Evolutionary conservation across 2,113 vertebrate species (phyloP).

Genomic region (Sebastes fasciatus): DNA sequence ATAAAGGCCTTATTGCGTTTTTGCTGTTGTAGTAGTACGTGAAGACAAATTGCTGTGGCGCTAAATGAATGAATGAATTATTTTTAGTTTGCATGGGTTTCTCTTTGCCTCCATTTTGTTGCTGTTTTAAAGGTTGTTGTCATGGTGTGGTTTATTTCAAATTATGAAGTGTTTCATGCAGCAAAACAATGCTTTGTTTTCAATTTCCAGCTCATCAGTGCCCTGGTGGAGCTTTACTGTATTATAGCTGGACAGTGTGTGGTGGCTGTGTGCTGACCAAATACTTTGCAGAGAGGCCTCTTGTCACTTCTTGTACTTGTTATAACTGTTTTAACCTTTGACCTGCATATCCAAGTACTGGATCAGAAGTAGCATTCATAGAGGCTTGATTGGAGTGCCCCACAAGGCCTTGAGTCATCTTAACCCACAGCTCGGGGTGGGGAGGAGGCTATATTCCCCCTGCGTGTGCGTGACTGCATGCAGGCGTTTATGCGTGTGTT

Average conservation of each 20-base stretch:
- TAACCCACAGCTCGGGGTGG: slow-evolving; percentile 66
- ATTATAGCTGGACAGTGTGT: slow-evolving; percentile 50
- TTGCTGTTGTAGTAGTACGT: not conserved
- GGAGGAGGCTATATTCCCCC: slow-evolving; percentile 48
- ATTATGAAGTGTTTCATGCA: slow-evolving; percentile 22
- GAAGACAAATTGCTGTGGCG: slow-evolving; percentile 12
- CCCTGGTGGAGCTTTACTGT: slow-evolving; percentile 33
- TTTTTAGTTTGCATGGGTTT: slow-evolving; percentile 23
- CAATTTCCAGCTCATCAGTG: slow-evolving; percentile 24
- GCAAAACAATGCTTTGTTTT: slow-evolving; percentile 33
- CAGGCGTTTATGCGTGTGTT: slow-evolving; percentile 42
- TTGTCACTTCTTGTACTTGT: slow-evolving; percentile 68
- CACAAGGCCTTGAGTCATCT: slow-evolving; percentile 73
- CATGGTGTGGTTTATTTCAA: slow-evolving; percentile 22
- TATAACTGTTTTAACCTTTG: slow-evolving; percentile 71
- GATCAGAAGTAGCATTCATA: slow-evolving; percentile 72
- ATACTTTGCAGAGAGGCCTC: slow-evolving; percentile 51
- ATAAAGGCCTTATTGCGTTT: not conserved
- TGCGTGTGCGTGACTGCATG: slow-evolving; percentile 56
- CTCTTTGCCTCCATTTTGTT: slow-evolving; percentile 46
- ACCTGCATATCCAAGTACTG: slow-evolving; percentile 68
- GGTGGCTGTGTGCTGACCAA: slow-evolving; percentile 57
- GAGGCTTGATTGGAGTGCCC: slow-evolving; percentile 66
- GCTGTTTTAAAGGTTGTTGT: slow-evolving; percentile 25
- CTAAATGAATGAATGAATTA: not conserved